A percentile compares a stretch with the other conserved stretches of the same genome.
phyloP scores from a whole-genome alignment of 64 coral and sea anemone species.

The Anthopleura sola region DNA sequence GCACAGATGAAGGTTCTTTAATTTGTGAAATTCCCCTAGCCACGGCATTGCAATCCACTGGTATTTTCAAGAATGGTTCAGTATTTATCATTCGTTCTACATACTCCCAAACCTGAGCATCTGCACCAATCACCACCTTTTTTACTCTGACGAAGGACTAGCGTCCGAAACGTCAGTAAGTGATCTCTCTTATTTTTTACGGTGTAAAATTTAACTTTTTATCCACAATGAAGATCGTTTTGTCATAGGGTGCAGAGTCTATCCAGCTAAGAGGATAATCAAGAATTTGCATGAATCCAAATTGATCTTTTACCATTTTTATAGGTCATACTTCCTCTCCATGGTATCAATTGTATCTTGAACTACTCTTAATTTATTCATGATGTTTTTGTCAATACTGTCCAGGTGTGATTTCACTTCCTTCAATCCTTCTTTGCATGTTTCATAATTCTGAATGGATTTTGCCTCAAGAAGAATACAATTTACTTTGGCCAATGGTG shows the following conservation, averaged over 20 bases:
- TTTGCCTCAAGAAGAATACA: not conserved
- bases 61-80: slow-evolving; percentile 33
- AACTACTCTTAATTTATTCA: not conserved
- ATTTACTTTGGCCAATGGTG: not conserved
- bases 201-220: no score
- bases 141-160: no score
- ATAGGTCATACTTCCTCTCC: not conserved
- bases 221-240: slow-evolving; percentile 28
- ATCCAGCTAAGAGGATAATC: slow-evolving; percentile 36
- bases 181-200: no score
- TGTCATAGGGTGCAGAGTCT: slow-evolving; percentile 27
- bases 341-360: not conserved
- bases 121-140: no score
- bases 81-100: slow-evolving; percentile 16
- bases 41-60: slow-evolving; percentile 41
- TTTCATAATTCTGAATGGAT: not conserved
- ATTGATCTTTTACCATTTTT: not conserved
- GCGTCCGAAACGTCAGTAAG: no score
- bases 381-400: not conserved
- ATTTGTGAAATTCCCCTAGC: slow-evolving; percentile 39
- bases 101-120: slow-evolving; percentile 22
- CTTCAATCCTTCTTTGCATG: not conserved
- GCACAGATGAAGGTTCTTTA: slow-evolving; percentile 27
- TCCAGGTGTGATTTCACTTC: not conserved
- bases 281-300: slow-evolving; percentile 24